Percentiles rank a stretch among this genome's conserved stretches.
Conservation (phyloP, 64 coral and sea anemone species). For the Montipora foliosa region DNA sequence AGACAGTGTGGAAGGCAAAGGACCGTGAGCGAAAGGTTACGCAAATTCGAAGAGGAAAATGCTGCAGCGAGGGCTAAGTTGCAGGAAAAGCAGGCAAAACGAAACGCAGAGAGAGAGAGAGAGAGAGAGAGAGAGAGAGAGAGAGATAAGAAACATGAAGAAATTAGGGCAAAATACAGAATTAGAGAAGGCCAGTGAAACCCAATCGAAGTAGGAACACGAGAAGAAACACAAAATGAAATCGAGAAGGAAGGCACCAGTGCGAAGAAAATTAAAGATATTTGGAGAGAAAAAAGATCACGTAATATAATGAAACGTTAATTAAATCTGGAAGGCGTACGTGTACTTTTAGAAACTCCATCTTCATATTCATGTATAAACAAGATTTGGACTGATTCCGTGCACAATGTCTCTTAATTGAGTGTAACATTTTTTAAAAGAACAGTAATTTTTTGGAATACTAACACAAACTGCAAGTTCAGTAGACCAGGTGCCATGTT, state of each 20-base stretch:
- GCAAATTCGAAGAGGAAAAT: constrained; percentile 76
- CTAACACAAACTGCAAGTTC: too few species aligned
- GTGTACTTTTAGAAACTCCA: too few species aligned
- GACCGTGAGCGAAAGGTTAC: constrained; percentile 70
- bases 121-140: too few species aligned
- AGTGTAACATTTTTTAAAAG: too few species aligned
- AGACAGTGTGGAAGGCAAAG: constrained; percentile 24
- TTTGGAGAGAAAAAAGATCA: constrained; percentile 26
- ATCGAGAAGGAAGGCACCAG: background rate
- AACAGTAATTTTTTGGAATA: too few species aligned
- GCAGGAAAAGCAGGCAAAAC: constrained; percentile 67
- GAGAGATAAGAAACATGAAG: constrained; percentile 71
- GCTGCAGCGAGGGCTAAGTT: constrained; percentile 77
- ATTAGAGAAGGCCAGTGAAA: constrained; percentile 62
- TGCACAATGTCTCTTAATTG: too few species aligned
- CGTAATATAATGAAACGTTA: constrained; percentile 30
- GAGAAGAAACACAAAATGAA: background rate
- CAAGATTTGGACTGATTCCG: too few species aligned
- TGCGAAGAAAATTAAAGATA: background rate
- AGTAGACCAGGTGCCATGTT: too few species aligned
- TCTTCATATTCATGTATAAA: too few species aligned
- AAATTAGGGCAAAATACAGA: constrained; percentile 89
- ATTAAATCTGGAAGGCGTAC: too few species aligned
- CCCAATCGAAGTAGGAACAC: background rate
- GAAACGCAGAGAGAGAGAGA: constrained; percentile 69